phyloP scores from a whole-genome alignment of 2,888 invertebrate genomes.

The Nomada lathburiana region DNA sequence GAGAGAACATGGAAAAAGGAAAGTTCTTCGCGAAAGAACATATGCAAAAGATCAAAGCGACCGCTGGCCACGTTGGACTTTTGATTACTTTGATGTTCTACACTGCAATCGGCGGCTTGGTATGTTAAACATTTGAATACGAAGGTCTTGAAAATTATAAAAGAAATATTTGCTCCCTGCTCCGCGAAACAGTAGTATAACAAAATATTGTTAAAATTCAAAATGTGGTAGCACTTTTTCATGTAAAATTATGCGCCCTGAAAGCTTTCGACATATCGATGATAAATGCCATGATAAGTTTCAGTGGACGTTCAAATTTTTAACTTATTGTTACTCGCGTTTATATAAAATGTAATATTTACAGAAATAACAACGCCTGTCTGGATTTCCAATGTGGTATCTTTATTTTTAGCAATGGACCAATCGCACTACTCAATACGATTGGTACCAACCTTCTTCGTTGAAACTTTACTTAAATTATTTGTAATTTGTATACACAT shows the following conservation, averaged over 20 bases:
- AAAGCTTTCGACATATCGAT: no score
- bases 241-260: no score
- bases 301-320: neutral
- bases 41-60: slow-evolving; percentile 86
- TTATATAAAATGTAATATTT: slow-evolving; percentile 42
- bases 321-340: slow-evolving; percentile 29
- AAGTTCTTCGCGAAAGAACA: slow-evolving; percentile 32
- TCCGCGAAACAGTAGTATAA: neutral
- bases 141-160: neutral
- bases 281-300: no score
- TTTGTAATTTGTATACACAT: neutral
- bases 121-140: slow-evolving; percentile 84
- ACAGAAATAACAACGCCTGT: slow-evolving; percentile 50
- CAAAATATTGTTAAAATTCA: neutral
- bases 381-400: slow-evolving; percentile 44
- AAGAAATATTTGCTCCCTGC: neutral
- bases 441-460: slow-evolving; percentile 42
- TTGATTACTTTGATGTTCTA: slow-evolving; percentile 91
- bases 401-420: slow-evolving; percentile 69
- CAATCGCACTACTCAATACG: slow-evolving; percentile 39
- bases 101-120: slow-evolving; percentile 92
- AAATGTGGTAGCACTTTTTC: neutral
- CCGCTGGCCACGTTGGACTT: slow-evolving; percentile 90
- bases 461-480: slow-evolving; percentile 32
- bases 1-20: slow-evolving; percentile 1